These are phyloP conservation scores for Triplophysa yarkandensis DNA, from an alignment of 2,797 vertebrate species.

Conservation along the genomic window DNA sequence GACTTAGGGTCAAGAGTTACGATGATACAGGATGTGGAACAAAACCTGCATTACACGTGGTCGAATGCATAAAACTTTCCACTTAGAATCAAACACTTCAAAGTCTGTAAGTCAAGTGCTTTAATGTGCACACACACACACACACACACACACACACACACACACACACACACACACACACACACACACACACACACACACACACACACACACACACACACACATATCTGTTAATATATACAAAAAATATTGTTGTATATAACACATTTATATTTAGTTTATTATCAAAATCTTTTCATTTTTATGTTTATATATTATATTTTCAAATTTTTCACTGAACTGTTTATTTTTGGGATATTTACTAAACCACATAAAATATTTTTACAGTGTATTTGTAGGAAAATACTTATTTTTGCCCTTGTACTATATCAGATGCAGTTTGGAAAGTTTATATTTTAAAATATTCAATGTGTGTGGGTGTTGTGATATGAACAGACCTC, in stretches of 20 bases:
- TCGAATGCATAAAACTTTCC: not conserved
- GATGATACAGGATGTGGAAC: conserved; percentile 4
- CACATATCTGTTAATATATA: no score
- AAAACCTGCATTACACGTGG: not conserved
- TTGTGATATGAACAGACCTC: conserved; percentile 13
- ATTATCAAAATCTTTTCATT: no score
- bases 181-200: no score
- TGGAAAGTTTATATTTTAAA: conserved; percentile 17
- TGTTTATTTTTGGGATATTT: no score
- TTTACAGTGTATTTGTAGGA: not conserved
- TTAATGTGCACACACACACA: no score
- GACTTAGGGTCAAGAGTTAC: not conserved
- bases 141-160: no score
- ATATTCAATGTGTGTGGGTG: conserved; percentile 20
- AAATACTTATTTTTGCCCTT: not conserved
- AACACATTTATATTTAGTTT: no score
- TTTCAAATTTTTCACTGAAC: not conserved
- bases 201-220: no score
- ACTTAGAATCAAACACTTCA: conserved; percentile 6
- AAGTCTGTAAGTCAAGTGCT: conserved; percentile 7
- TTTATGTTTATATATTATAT: no score
- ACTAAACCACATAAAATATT: no score
- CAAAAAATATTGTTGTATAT: no score
- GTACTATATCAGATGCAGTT: conserved; percentile 9
- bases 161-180: no score